phyloP scores from a whole-genome alignment of 2,888 invertebrate genomes.

The Trichogramma evanescens region DNA sequence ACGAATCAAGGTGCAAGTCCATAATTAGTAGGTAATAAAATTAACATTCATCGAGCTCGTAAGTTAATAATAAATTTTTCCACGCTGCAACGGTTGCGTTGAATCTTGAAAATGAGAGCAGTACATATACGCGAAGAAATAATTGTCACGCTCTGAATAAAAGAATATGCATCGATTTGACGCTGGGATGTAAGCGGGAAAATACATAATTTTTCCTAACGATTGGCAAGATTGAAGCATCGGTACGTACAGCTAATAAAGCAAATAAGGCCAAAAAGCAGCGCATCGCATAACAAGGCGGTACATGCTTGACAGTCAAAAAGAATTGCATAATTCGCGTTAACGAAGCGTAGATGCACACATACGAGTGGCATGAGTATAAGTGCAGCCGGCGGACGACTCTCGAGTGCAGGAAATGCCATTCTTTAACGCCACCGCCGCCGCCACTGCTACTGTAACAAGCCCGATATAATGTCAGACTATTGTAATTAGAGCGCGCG shows the following conservation, averaged over 20 bases:
- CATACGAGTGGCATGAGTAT: too few relatives aligned
- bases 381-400: too few relatives aligned
- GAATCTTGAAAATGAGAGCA: too few relatives aligned
- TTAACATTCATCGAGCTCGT: too few relatives aligned
- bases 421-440: background rate
- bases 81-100: too few relatives aligned
- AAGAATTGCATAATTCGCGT: constrained; percentile 9
- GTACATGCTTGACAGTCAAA: background rate
- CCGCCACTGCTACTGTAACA: background rate
- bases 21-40: too few relatives aligned
- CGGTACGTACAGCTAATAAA: background rate
- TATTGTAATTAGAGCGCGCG: background rate
- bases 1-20: too few relatives aligned
- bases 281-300: background rate
- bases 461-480: too few relatives aligned
- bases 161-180: background rate
- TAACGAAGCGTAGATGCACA: constrained; percentile 7
- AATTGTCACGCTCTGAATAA: constrained; percentile 4
- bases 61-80: too few relatives aligned
- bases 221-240: too few relatives aligned
- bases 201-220: background rate
- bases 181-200: background rate
- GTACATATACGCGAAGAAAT: background rate
- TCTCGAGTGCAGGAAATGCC: background rate
- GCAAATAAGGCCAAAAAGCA: background rate